These are phyloP conservation scores for Eretmochelys imbricata DNA, from an alignment of 2,113 vertebrate species.

Conservation along the genomic window DNA sequence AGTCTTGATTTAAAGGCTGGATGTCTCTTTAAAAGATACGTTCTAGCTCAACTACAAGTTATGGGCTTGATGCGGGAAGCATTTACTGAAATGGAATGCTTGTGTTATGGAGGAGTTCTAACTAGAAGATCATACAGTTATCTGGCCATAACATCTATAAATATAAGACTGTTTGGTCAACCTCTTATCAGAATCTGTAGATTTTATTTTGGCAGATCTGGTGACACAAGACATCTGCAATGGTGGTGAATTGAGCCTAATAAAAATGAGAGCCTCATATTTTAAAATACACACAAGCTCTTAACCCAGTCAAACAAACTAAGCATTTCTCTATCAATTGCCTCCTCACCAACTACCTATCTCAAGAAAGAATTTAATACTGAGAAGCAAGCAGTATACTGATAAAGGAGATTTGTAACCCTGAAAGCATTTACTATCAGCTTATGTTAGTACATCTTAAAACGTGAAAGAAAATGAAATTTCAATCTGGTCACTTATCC, in stretches of 20 bases:
- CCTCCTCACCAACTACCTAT: constrained; percentile 50
- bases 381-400: constrained; percentile 21
- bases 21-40: too few relatives aligned
- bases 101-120: background rate
- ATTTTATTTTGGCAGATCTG: background rate
- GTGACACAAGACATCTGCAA: constrained; percentile 24
- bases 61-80: background rate
- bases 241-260: constrained; percentile 51
- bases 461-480: constrained; percentile 72
- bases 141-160: background rate
- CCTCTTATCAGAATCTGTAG: background rate
- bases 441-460: constrained; percentile 55
- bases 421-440: constrained; percentile 48
- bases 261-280: constrained; percentile 50
- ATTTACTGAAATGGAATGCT: background rate
- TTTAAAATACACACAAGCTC: constrained; percentile 40
- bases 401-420: constrained; percentile 35
- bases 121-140: background rate
- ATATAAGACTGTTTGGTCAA: background rate
- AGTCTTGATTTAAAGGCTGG: background rate
- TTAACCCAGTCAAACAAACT: constrained; percentile 58
- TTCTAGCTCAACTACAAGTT: background rate
- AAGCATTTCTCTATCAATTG: constrained; percentile 35
- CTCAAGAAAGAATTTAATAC: constrained; percentile 60
- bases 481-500: constrained; percentile 56